Percentiles rank a stretch among this genome's conserved stretches.
phyloP scores from a whole-genome alignment of 2,113 vertebrate species.

The Trogon melanurus region DNA sequence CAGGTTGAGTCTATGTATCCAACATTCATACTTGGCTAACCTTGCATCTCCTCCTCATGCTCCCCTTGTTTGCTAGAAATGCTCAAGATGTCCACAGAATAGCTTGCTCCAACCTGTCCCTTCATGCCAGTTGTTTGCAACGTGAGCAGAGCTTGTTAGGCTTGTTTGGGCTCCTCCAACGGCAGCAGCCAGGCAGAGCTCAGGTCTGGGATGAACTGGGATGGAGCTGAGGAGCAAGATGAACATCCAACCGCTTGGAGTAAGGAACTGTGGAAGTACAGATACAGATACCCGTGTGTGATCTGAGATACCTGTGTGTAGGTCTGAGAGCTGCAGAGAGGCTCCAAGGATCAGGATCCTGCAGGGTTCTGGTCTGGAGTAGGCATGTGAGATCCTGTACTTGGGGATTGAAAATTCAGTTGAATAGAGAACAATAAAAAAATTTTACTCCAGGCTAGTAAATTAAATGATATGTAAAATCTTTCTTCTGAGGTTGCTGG shows the following conservation, averaged over 20 bases:
- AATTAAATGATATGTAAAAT: not conserved
- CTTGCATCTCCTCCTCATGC: not conserved
- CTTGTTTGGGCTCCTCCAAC: not conserved
- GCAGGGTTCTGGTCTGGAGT: not conserved
- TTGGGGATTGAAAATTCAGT: not conserved
- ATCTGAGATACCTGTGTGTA: not conserved
- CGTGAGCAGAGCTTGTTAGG: not conserved
- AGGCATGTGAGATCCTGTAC: not conserved
- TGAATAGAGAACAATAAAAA: not conserved
- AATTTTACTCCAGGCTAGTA: not conserved
- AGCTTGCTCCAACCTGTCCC: not conserved
- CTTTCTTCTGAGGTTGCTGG: not conserved
- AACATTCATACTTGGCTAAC: not conserved
- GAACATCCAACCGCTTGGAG: not conserved
- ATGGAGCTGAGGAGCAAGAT: not conserved
- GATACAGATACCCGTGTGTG: not conserved
- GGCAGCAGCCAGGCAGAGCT: not conserved
- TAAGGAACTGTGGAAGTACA: not conserved
- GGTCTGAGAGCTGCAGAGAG: not conserved
- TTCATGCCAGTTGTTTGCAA: not conserved
- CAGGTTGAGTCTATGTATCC: not conserved
- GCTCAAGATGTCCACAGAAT: not conserved
- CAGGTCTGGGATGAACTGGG: not conserved
- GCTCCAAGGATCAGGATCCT: not conserved
- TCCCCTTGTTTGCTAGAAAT: not conserved